Conservation (phyloP, 2,113 vertebrate genomes). For the Phrynosoma blainvillii region DNA sequence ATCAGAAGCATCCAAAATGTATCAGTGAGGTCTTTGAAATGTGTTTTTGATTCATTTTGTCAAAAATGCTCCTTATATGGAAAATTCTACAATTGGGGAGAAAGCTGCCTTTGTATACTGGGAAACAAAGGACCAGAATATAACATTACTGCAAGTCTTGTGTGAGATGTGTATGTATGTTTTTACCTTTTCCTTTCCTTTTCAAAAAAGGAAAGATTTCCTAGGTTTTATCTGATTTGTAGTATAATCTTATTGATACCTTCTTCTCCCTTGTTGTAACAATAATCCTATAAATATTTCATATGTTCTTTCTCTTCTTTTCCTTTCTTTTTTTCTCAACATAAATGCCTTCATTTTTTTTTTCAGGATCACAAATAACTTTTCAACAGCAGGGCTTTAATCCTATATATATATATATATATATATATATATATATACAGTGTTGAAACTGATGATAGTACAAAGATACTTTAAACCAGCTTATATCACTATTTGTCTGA, state of each 20-base stretch:
- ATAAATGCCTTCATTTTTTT: constrained; percentile 45
- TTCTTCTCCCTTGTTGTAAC: constrained; percentile 45
- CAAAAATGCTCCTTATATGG: constrained; percentile 50
- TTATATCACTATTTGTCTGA: constrained; percentile 20
- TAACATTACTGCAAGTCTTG: constrained; percentile 46
- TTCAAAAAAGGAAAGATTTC: constrained; percentile 34
- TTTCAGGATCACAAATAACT: constrained; percentile 54
- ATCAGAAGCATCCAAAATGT: constrained; percentile 57
- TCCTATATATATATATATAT: too few species aligned
- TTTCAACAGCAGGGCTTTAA: constrained; percentile 33
- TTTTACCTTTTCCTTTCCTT: constrained; percentile 25
- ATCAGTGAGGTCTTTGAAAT: constrained; percentile 53
- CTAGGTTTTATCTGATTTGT: constrained; percentile 57
- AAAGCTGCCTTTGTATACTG: constrained; percentile 55
- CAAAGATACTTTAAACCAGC: constrained; percentile 40
- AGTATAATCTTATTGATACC: constrained; percentile 54
- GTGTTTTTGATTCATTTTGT: constrained; percentile 51
- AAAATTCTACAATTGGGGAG: constrained; percentile 18
- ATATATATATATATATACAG: constrained; percentile 4
- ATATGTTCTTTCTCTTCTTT: constrained; percentile 42
- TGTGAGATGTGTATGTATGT: constrained; percentile 7
- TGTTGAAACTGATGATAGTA: constrained; percentile 13
- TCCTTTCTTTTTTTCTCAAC: constrained; percentile 32
- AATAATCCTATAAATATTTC: constrained; percentile 55
- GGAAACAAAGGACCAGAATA: constrained; percentile 47